phyloP scores from a whole-genome alignment of 53 echinoderm and acorn worm species.

The Holothuria scabra region DNA sequence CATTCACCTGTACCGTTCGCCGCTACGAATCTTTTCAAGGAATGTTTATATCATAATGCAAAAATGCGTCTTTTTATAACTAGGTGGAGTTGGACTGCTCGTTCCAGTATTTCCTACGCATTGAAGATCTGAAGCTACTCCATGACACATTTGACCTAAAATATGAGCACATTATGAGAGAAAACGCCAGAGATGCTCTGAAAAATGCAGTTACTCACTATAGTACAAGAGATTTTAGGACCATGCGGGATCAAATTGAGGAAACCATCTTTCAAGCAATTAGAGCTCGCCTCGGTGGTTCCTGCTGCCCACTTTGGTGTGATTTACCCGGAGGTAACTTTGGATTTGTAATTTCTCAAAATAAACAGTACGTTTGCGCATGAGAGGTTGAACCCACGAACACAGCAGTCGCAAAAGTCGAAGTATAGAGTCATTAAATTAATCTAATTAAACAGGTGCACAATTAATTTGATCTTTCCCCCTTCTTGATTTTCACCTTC shows the following conservation, averaged over 20 bases:
- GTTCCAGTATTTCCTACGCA: constrained; percentile 76
- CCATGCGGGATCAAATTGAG: constrained; percentile 49
- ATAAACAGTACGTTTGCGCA: no score
- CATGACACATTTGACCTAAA: constrained; percentile 70
- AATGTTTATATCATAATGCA: no score
- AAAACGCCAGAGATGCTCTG: constrained; percentile 73
- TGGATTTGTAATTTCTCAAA: no score
- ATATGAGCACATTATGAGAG: constrained; percentile 57
- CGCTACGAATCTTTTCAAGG: no score
- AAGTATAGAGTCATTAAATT: no score
- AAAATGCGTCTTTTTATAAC: not conserved
- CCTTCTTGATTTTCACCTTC: no score
- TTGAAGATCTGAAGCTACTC: constrained; percentile 64
- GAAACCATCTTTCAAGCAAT: constrained; percentile 59
- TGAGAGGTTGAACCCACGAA: no score
- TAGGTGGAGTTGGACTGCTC: constrained; percentile 66
- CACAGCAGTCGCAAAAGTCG: no score
- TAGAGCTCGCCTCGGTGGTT: constrained; percentile 64
- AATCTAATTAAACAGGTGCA: no score
- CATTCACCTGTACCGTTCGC: no score
- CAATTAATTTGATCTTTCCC: no score
- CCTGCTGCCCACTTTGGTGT: constrained; percentile 64
- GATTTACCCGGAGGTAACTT: constrained; percentile 56
- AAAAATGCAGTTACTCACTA: constrained; percentile 63
- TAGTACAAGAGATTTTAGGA: constrained; percentile 58